These are phyloP conservation scores for Bombus vancouverensis DNA, from an alignment of 1,140 invertebrate species.

Conservation along the genomic window DNA sequence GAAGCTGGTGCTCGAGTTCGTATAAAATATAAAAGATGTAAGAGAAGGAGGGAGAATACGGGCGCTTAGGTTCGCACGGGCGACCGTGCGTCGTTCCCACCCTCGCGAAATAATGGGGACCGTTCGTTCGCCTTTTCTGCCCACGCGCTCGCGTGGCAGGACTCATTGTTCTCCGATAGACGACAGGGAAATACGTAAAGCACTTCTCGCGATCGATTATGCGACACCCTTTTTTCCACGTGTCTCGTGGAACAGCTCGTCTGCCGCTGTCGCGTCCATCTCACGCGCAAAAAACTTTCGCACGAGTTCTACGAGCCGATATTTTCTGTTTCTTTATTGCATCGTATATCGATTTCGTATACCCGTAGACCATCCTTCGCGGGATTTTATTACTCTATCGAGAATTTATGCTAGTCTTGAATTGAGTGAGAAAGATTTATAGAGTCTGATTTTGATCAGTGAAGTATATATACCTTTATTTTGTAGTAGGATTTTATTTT, in stretches of 20 bases:
- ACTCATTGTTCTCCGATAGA: conserved; percentile 66
- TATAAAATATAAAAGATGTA: conserved; percentile 37
- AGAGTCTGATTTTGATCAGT: no score
- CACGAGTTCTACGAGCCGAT: background rate
- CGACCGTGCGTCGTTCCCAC: conserved; percentile 32
- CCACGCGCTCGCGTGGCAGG: conserved; percentile 55
- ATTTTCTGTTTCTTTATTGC: background rate
- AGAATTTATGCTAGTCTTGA: no score
- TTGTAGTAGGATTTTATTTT: no score
- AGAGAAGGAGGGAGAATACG: background rate
- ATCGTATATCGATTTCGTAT: background rate
- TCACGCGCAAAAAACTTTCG: conserved; percentile 18
- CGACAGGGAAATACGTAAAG: conserved; percentile 55
- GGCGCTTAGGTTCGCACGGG: conserved; percentile 48
- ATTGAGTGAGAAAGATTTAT: no score
- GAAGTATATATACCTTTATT: no score
- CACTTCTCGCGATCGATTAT: conserved; percentile 61
- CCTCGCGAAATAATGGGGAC: conserved; percentile 61
- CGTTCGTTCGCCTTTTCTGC: conserved; percentile 52
- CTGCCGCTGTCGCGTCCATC: conserved; percentile 14
- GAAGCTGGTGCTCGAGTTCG: conserved; percentile 10
- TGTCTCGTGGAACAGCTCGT: conserved; percentile 33
- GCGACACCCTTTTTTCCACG: conserved; percentile 32
- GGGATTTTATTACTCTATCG: no score
- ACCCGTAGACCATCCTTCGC: background rate